phyloP scores from a whole-genome alignment of 2,888 invertebrate species.

The Arctia plantaginis region DNA sequence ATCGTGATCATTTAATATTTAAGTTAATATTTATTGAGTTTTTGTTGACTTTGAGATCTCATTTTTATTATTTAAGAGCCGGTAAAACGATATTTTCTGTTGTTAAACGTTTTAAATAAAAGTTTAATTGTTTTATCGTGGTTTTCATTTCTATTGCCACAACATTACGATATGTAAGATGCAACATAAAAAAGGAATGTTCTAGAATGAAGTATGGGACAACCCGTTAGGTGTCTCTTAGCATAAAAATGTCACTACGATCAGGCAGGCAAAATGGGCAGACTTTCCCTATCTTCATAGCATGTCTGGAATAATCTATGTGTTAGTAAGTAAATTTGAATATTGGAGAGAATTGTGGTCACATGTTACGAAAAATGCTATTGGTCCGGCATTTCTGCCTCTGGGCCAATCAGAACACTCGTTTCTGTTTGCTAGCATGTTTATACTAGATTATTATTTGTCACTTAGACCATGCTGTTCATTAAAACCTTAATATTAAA shows the following conservation, averaged over 20 bases:
- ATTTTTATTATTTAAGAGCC: not conserved
- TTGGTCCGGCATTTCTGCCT: too few species aligned
- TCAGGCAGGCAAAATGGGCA: too few species aligned
- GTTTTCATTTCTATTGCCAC: not conserved
- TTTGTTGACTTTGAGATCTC: constrained; percentile 13
- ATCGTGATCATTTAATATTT: not conserved
- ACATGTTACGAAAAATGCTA: too few species aligned
- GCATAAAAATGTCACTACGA: not conserved
- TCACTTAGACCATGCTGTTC: too few species aligned
- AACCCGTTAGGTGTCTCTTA: too few species aligned
- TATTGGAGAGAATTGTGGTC: too few species aligned
- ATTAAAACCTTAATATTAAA: too few species aligned
- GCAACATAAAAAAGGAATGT: not conserved
- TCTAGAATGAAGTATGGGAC: not conserved
- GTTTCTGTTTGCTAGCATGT: too few species aligned
- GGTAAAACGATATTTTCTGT: not conserved
- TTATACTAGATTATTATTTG: too few species aligned
- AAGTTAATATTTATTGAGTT: constrained; percentile 12
- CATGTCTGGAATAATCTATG: not conserved
- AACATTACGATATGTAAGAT: not conserved
- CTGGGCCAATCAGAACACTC: too few species aligned
- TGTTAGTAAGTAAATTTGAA: too few species aligned
- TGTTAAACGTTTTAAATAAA: constrained; percentile 20
- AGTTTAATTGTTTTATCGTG: constrained; percentile 15
- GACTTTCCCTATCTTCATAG: not conserved